Conservation (phyloP, 2,888 invertebrate genomes). For the Bembecia ichneumoniformis region DNA sequence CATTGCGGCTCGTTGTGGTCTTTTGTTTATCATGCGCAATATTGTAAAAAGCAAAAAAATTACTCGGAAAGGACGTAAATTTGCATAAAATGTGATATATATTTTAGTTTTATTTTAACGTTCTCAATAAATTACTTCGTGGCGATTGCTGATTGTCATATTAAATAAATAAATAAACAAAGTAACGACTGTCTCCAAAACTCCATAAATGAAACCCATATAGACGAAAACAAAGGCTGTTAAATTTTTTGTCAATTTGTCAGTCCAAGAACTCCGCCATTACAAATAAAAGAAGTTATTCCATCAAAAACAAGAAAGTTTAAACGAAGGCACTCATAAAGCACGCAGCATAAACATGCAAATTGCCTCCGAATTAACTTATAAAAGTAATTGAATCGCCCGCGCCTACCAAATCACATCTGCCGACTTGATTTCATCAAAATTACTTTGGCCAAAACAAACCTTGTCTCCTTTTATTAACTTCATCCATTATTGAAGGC, state of each 20-base stretch:
- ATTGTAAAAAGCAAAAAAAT: too few relatives aligned
- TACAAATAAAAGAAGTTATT: conserved; percentile 14
- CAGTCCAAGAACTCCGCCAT: too few relatives aligned
- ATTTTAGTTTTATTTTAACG: too few relatives aligned
- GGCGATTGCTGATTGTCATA: too few relatives aligned
- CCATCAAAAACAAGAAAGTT: conserved; percentile 28
- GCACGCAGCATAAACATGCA: conserved; percentile 51
- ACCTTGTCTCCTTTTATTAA: conserved; percentile 23
- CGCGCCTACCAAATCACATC: conserved; percentile 41
- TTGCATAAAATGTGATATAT: too few relatives aligned
- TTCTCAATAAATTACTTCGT: too few relatives aligned
- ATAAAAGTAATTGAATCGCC: conserved; percentile 62
- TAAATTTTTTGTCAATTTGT: not conserved
- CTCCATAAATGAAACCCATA: conserved; percentile 1
- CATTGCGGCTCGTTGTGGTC: too few relatives aligned
- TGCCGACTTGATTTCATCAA: conserved; percentile 52
- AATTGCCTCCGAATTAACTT: conserved; percentile 54
- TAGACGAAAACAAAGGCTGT: conserved; percentile 1
- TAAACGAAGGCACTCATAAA: conserved; percentile 32
- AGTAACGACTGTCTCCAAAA: too few relatives aligned
- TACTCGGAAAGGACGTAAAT: too few relatives aligned
- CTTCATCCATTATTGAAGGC: conserved; percentile 17
- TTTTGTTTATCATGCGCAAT: too few relatives aligned
- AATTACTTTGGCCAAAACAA: conserved; percentile 27
- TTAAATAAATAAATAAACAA: too few relatives aligned